These are phyloP conservation scores for Sylvietta virens DNA, from an alignment of 2,113 vertebrate species.

Conservation along the genomic window DNA sequence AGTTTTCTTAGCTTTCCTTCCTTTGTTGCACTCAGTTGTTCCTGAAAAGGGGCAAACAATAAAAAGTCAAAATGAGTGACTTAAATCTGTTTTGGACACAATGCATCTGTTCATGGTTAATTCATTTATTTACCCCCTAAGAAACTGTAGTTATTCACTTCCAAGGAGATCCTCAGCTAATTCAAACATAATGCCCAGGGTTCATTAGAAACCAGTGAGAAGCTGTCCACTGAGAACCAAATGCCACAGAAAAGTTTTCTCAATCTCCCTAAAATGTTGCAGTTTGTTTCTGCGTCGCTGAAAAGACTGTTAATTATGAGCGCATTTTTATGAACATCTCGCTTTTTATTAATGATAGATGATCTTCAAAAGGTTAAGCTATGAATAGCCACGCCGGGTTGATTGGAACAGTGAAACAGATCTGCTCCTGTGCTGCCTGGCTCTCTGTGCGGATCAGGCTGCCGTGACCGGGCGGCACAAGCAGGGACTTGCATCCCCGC, in stretches of 20 bases:
- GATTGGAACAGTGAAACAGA: not conserved
- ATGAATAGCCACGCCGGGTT: not conserved
- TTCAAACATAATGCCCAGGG: not conserved
- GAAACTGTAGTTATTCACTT: conserved; percentile 3
- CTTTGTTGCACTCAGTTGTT: not conserved
- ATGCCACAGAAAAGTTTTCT: not conserved
- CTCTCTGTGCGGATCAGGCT: not conserved
- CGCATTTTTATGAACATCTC: not conserved
- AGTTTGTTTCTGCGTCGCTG: not conserved
- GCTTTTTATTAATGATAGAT: not conserved
- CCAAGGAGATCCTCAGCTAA: not conserved
- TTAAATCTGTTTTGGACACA: not conserved
- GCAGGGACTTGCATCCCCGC: too few species aligned
- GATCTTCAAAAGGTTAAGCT: not conserved
- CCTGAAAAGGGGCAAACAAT: not conserved
- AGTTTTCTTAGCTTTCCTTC: not conserved
- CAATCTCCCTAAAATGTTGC: not conserved
- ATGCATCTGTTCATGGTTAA: not conserved
- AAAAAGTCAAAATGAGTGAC: not conserved
- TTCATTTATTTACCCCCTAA: conserved; percentile 18
- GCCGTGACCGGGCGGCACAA: not conserved
- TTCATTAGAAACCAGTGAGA: not conserved
- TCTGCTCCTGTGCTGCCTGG: not conserved
- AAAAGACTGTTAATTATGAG: not conserved
- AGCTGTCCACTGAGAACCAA: not conserved